A percentile compares a stretch with the other conserved stretches of the same genome.
Evolutionary conservation across 2,113 vertebrate species (phyloP).

Genomic region (Solenodon paradoxus): DNA sequence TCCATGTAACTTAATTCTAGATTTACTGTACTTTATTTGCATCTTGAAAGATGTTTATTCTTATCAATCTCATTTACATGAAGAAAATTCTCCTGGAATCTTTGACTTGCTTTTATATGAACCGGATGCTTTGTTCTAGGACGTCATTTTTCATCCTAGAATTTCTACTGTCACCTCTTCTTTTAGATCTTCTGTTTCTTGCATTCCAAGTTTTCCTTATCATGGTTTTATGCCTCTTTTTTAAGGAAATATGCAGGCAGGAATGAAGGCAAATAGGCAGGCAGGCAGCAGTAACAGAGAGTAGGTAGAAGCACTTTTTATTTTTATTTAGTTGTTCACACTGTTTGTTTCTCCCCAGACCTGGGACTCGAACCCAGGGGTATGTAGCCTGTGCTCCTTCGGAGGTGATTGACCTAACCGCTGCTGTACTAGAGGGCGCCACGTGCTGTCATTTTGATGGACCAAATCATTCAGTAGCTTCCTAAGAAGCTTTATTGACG

Average conservation of each 20-base stretch:
- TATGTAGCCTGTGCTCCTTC: too few species aligned
- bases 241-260: too few species aligned
- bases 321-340: too few species aligned
- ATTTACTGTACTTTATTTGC: not conserved
- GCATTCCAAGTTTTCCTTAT: not conserved
- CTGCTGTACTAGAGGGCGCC: too few species aligned
- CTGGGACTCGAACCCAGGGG: too few species aligned
- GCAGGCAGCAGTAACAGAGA: too few species aligned
- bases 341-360: too few species aligned
- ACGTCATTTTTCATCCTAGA: not conserved
- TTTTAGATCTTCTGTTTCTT: not conserved
- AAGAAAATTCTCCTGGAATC: not conserved
- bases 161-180: not conserved
- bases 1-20: not conserved
- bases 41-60: slow-evolving; percentile 3
- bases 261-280: too few species aligned
- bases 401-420: too few species aligned
- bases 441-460: too few species aligned
- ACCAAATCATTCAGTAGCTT: not conserved
- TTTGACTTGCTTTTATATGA: not conserved
- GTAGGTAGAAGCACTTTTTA: too few species aligned
- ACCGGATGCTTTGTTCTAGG: not conserved
- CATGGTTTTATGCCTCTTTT: slow-evolving; percentile 51
- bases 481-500: not conserved
- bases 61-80: not conserved